A percentile compares a stretch with the other conserved stretches of the same genome.
Evolutionary conservation across 92 coral and sea anemone genomes (phyloP).

Genomic region (Blastomussa wellsi): DNA sequence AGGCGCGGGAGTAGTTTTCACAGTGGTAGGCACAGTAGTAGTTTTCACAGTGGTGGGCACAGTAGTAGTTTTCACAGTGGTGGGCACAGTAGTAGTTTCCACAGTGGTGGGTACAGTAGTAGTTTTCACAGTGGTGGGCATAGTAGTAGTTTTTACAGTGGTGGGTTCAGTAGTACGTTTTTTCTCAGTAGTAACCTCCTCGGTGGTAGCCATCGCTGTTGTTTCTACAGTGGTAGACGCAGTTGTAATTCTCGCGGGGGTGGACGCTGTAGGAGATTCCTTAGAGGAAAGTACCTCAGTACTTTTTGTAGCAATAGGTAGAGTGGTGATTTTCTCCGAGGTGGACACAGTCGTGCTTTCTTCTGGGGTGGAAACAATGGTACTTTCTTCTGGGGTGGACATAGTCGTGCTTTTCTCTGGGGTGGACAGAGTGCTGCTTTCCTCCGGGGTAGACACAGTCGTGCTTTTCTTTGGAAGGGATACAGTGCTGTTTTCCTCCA

Average conservation of each 20-base stretch:
- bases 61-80: neutral
- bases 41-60: neutral
- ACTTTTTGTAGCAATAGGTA: neutral
- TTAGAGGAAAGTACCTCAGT: neutral
- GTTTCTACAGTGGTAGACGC: neutral
- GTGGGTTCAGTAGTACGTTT: neutral
- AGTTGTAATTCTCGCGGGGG: neutral
- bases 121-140: neutral
- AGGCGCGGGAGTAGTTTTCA: constrained; percentile 9
- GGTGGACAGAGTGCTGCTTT: neutral
- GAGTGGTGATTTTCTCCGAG: constrained; percentile 1
- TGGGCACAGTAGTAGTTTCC: neutral
- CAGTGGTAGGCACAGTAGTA: constrained; percentile 14
- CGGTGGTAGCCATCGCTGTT: neutral
- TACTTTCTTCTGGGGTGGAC: neutral
- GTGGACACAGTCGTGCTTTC: neutral
- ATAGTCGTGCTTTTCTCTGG: neutral
- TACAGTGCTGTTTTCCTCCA: neutral
- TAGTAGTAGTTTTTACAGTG: neutral
- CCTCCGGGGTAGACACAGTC: neutral
- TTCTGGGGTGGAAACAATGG: neutral
- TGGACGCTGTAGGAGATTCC: neutral
- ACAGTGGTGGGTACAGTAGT: neutral
- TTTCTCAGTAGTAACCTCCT: neutral
- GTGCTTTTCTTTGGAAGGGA: neutral